Conservation (phyloP, 2,113 vertebrate genomes). For the Mormyrus iriodes region DNA sequence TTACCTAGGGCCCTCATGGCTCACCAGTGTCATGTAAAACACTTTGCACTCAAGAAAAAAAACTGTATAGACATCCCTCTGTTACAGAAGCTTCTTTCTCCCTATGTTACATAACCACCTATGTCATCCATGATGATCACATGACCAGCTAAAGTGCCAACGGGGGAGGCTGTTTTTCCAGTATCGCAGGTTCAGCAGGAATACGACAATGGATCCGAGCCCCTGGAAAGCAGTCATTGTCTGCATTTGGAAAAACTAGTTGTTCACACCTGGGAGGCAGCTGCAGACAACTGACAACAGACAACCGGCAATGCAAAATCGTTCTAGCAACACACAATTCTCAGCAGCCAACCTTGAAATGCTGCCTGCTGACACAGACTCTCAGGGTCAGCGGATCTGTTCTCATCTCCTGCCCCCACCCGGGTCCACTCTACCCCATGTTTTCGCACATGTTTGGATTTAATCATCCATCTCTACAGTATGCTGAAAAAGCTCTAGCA, state of each 20-base stretch:
- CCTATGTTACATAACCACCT: constrained; percentile 1
- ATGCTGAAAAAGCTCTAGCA: constrained; percentile 34
- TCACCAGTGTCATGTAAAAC: neutral
- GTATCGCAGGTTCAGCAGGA: neutral
- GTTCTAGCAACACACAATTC: neutral
- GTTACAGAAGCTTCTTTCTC: neutral
- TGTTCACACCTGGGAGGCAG: neutral
- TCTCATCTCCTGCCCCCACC: neutral
- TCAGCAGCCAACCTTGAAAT: neutral
- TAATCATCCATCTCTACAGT: constrained; percentile 16
- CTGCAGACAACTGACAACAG: neutral
- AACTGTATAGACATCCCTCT: neutral
- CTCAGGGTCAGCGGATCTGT: neutral
- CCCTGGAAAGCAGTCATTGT: neutral
- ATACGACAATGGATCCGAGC: neutral
- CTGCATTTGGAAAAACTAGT: neutral
- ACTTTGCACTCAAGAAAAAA: neutral
- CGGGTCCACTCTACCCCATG: neutral
- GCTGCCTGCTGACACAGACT: neutral
- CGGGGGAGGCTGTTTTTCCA: neutral
- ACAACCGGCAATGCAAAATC: neutral
- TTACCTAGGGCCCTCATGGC: neutral
- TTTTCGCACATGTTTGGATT: constrained; percentile 14
- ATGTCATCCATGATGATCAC: constrained; percentile 18
- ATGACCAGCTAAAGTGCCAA: constrained; percentile 1